phyloP scores from a whole-genome alignment of 2,113 vertebrate genomes.

The Dicrurus megarhynchus region DNA sequence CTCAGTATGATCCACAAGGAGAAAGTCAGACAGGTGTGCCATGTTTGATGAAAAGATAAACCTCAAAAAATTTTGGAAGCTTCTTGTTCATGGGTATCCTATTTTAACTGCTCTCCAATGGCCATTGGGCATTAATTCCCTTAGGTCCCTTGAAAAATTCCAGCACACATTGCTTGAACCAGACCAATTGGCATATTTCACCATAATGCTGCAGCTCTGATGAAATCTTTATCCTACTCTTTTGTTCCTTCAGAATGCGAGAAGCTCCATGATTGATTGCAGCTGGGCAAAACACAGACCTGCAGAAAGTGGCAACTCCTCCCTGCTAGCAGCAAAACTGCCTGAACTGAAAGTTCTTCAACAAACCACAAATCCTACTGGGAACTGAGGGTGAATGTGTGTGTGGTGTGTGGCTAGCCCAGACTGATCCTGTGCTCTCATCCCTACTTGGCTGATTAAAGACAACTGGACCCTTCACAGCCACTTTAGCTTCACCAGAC shows the following conservation, averaged over 20 bases:
- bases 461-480: not conserved
- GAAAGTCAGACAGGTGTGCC: not conserved
- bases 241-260: accelerated
- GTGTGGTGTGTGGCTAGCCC: not conserved
- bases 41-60: not conserved
- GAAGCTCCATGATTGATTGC: not conserved
- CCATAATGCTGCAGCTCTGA: not conserved
- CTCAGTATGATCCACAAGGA: not conserved
- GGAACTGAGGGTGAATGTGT: not conserved
- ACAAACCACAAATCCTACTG: not conserved
- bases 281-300: not conserved
- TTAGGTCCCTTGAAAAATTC: not conserved
- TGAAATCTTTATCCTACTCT: not conserved
- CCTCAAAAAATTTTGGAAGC: not conserved
- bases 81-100: not conserved
- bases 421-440: not conserved
- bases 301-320: not conserved
- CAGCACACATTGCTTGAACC: not conserved
- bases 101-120: not conserved
- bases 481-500: not conserved
- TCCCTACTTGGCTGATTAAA: not conserved
- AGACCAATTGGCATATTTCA: not conserved
- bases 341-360: not conserved
- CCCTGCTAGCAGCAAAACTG: not conserved
- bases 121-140: not conserved